Evolutionary conservation across 2,888 invertebrate genomes (phyloP).

Genomic region (Drosophila anomelani): DNA sequence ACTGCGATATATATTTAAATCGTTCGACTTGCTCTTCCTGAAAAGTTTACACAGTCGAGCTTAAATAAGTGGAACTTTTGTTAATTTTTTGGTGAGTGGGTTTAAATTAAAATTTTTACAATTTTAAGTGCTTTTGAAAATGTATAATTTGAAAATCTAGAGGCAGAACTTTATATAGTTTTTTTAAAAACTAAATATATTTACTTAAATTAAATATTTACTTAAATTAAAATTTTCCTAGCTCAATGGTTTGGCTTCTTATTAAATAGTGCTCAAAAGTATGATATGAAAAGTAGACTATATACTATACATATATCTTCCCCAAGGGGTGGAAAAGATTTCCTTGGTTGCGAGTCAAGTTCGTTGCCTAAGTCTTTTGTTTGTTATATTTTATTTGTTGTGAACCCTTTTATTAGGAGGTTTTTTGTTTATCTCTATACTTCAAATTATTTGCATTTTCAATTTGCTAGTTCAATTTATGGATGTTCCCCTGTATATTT

Average conservation of each 20-base stretch:
- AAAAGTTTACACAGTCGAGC: neutral
- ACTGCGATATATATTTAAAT: constrained; percentile 31
- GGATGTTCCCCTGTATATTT: constrained; percentile 4
- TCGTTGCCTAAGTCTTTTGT: constrained; percentile 78
- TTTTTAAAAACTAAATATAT: too few species aligned
- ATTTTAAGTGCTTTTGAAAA: neutral
- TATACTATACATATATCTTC: too few species aligned
- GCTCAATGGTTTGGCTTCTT: too few species aligned
- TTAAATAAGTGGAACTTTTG: neutral
- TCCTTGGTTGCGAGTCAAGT: constrained; percentile 48
- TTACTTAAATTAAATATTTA: too few species aligned
- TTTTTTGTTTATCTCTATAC: too few species aligned
- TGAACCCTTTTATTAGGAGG: too few species aligned
- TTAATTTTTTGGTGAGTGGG: neutral
- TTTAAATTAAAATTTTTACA: neutral
- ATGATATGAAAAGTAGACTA: neutral
- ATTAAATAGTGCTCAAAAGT: neutral
- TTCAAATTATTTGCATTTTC: neutral
- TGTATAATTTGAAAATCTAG: too few species aligned
- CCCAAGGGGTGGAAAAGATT: too few species aligned
- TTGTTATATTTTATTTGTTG: constrained; percentile 11
- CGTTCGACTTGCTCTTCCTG: constrained; percentile 16
- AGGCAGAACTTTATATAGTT: too few species aligned
- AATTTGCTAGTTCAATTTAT: neutral
- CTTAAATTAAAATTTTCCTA: too few species aligned